Base-by-base conservation (phyloP, 2,888 invertebrate species). In the Selenia dentaria region DNA sequence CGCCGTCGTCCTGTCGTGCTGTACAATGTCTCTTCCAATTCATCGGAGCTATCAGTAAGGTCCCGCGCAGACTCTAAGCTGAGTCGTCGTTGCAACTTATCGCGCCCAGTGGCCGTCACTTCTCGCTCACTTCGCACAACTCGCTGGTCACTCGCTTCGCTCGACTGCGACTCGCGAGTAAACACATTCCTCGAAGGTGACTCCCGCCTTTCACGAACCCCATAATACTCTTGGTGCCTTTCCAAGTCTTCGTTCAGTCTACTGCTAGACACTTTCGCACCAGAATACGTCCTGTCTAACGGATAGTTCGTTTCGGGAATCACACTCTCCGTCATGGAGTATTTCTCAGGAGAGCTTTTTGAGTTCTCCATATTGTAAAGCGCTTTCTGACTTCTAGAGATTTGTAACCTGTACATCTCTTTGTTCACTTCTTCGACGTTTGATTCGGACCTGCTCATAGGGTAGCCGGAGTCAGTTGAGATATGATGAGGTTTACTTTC, bases 11-110 rank as follows among this genome's bases (percentile, higher is more conserved):
- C 92, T 42, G 93, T 92, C 31, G 92, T 92, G 59, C 91, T 88
- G 67, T 91, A 91, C 54, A 84, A 62, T 5, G 88, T 85, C 52
- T 91, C 91, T 59, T 93, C 93, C 12, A 92, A 72, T 55, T 94
- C 94, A 54, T 94, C 94, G 6, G 94, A 93, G 67, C 93, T 94
- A 62, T 95, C 95, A 0, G 94, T 94, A 31, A 95, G 83, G 49
- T 94, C 94, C 20, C 94, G 84, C 22, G 94, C 94, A 1, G 95
- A 95, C 70, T 95, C 95, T 34, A 95, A 73, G 34, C 95, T 95
- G 49, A 95, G 85, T 27, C 95, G 90, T 47, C 95, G 84, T 67
- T 93, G 91, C 40, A 92, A 67, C 57, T 92, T 93, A 48, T 90
- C 90, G 1, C 87, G 45, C 3, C 39, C 45, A 6, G 14, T 66